Percentiles rank a stretch among this genome's conserved stretches.
Evolutionary conservation across 2,888 invertebrate genomes (phyloP).

Genomic region (Fragum sueziense): DNA sequence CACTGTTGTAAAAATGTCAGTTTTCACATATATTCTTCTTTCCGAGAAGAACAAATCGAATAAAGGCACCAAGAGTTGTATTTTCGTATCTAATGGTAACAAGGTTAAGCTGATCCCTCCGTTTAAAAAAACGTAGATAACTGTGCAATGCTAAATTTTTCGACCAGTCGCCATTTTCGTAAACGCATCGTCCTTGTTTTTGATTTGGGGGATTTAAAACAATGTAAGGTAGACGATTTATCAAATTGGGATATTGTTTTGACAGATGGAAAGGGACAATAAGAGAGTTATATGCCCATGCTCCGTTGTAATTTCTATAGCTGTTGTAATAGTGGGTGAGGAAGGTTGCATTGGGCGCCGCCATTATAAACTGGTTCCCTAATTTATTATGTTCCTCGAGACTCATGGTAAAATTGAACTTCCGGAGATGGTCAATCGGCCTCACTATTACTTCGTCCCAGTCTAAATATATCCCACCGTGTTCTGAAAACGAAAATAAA

Average conservation of each 20-base stretch:
- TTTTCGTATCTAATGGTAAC: slow-evolving; percentile 46
- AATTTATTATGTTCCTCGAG: slow-evolving; percentile 33
- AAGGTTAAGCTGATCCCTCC: slow-evolving; percentile 13
- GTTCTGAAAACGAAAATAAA: slow-evolving; percentile 43
- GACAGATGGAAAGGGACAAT: slow-evolving; percentile 36
- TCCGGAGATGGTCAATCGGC: slow-evolving; percentile 34
- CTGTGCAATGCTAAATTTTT: slow-evolving; percentile 56
- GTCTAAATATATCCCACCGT: slow-evolving; percentile 54
- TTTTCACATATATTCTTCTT: slow-evolving; percentile 45
- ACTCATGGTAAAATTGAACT: slow-evolving; percentile 44
- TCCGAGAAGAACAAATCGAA: slow-evolving; percentile 49
- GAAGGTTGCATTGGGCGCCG: slow-evolving; percentile 48
- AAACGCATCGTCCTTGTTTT: slow-evolving; percentile 3
- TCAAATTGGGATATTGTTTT: slow-evolving; percentile 35
- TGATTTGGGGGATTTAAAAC: slow-evolving; percentile 36
- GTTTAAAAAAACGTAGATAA: slow-evolving; percentile 44
- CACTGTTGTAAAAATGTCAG: too few relatives aligned
- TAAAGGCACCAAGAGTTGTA: slow-evolving; percentile 55
- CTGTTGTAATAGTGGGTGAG: slow-evolving; percentile 38
- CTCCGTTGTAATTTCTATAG: slow-evolving; percentile 37
- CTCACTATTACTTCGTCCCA: slow-evolving; percentile 51
- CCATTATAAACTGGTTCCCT: slow-evolving; percentile 52
- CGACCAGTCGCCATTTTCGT: slow-evolving; percentile 51
- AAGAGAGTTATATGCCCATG: slow-evolving; percentile 47
- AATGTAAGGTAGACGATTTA: slow-evolving; percentile 44